These are phyloP conservation scores for Chrysochloris asiatica DNA, from an alignment of 2,113 vertebrate species.

Conservation along the genomic window DNA sequence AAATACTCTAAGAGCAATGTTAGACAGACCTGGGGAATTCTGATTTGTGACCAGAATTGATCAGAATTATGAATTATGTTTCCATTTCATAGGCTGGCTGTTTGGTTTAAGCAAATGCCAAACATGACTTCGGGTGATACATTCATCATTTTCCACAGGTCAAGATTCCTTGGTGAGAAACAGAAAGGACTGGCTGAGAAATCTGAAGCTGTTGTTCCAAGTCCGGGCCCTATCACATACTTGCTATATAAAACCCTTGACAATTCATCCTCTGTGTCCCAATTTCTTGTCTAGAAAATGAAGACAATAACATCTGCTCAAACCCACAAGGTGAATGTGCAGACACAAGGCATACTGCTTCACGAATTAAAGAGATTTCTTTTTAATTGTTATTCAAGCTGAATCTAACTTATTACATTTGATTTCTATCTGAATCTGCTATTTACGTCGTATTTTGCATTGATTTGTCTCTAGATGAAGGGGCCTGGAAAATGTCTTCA, in stretches of 20 bases:
- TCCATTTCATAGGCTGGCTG: not conserved
- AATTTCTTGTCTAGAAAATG: slow-evolving; percentile 42
- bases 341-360: not conserved
- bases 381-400: not conserved
- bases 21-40: not conserved
- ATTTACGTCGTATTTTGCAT: not conserved
- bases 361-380: not conserved
- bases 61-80: not conserved
- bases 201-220: not conserved
- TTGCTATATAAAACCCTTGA: not conserved
- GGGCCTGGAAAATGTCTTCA: not conserved
- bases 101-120: not conserved
- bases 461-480: not conserved
- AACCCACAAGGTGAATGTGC: not conserved
- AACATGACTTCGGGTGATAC: not conserved
- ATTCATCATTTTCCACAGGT: not conserved
- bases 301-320: not conserved
- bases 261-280: not conserved
- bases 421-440: not conserved
- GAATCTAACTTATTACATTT: not conserved
- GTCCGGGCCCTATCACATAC: not conserved
- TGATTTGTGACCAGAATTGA: not conserved
- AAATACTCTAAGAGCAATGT: not conserved
- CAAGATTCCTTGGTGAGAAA: not conserved
- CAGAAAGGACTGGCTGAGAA: not conserved